Evolutionary conservation across 2,888 invertebrate genomes (phyloP), one percentile per base, ranked within the genome.

Genomic region (Anagyrus pseudococci): DNA sequence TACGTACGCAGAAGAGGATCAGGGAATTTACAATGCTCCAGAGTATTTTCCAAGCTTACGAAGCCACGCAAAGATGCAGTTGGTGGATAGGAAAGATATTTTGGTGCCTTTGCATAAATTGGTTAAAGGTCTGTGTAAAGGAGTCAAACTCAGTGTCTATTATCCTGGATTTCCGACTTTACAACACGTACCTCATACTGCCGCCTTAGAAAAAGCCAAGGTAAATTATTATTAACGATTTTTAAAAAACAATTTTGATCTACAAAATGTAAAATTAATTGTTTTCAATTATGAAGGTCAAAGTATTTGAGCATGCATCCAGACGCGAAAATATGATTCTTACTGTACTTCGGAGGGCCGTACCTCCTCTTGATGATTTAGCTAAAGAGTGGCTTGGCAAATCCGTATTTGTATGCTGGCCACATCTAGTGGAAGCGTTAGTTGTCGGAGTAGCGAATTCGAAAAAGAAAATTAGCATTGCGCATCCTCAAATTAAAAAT

Each of bases 131-230:
- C 83, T 92, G 65, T 84, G 89, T 75, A 87, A 88, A 0, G 89
- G 88, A 58, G 89, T 88, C 0, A 82, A 84, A 61, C 80, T 87
- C 33, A 87, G 91, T 72, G 84, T 90, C 54, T 88, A 90, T 76
- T 93, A 89, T 81, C 92, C 93, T 0, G 98, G 98, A 10, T 98
- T 98, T 79, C 97, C 98, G 0, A 95, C 95, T 0, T 86, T 97
- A 81, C 90, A 90, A 70, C 92, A 96, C 81, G 82, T 98, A 40
- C 84, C 89, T 23, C 94, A 94, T 78, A 85, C 83, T 75, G 93
- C 92, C 2, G 61, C n/a, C 8, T 69, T 80, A 10, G 69, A 70
- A n/a, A 72, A 72, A 59, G 72, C 74, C 3, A 75, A 80, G 81
- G 85, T 81, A 71, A 33, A 33, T 33, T n/a, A n/a, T n/a, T n/a